phyloP scores from a whole-genome alignment of 2,797 vertebrate species.

The Mycteria americana region DNA sequence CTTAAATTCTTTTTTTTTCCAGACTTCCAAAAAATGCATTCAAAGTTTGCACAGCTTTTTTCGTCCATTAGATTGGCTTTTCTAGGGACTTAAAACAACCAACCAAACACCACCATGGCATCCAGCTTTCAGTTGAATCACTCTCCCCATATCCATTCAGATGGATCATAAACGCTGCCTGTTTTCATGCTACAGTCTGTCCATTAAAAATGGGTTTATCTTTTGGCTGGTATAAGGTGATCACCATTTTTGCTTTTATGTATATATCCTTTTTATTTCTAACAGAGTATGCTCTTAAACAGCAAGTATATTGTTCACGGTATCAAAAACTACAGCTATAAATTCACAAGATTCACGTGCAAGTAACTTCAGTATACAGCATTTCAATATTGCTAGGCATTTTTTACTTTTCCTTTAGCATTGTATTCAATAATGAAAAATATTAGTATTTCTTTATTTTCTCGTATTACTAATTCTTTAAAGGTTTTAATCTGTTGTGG shows the following conservation, averaged over 20 bases:
- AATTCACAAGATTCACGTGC: neutral
- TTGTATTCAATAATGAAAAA: neutral
- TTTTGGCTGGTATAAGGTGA: neutral
- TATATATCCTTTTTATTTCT: neutral
- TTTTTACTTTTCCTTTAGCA: neutral
- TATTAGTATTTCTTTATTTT: neutral
- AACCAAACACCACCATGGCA: neutral
- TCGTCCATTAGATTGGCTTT: neutral
- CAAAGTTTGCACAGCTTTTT: neutral
- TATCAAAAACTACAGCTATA: neutral
- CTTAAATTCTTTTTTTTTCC: neutral
- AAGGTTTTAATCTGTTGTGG: neutral
- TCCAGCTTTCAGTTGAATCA: neutral
- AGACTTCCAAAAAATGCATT: neutral
- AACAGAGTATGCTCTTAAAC: neutral
- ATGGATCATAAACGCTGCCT: neutral
- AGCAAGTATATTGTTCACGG: neutral
- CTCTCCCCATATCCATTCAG: neutral
- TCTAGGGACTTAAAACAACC: neutral
- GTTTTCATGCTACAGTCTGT: neutral
- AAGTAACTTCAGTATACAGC: rapidly evolving
- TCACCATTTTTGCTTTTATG: neutral
- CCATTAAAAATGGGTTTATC: neutral
- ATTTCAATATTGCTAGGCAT: neutral
- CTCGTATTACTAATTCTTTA: neutral